phyloP scores from a whole-genome alignment of 92 coral and sea anemone genomes.

The Muricea muricata region DNA sequence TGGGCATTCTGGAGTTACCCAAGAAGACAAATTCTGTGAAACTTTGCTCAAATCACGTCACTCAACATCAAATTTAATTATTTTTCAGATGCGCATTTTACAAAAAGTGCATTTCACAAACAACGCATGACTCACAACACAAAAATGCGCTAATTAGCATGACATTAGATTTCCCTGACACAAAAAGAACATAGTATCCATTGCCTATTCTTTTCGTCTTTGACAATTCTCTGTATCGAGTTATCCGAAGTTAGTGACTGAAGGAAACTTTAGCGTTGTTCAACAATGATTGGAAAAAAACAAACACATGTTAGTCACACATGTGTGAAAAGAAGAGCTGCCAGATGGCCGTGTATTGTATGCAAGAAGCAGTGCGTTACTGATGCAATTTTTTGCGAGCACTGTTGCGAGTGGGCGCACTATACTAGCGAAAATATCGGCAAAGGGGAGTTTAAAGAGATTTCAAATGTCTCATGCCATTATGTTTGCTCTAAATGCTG shows the following conservation, averaged over 20 bases:
- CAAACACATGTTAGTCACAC: no score
- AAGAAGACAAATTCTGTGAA: no score
- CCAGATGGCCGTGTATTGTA: no score
- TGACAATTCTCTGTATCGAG: background rate
- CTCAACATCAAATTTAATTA: no score
- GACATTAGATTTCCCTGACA: background rate
- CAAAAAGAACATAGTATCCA: background rate
- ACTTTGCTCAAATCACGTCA: no score
- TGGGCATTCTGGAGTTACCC: no score
- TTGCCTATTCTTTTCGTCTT: background rate
- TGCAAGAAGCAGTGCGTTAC: no score
- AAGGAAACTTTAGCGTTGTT: background rate
- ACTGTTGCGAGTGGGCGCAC: conserved; percentile 1
- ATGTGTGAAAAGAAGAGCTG: no score
- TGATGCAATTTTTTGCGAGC: background rate
- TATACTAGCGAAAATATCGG: background rate
- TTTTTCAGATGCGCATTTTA: background rate
- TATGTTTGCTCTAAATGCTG: background rate
- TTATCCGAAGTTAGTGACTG: background rate
- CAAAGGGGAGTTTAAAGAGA: background rate
- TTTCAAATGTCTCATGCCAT: background rate
- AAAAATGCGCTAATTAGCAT: background rate
- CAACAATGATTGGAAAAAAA: no score
- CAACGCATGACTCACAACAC: background rate
- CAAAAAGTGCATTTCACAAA: no score